These are phyloP conservation scores for Conchocele bisecta DNA, from an alignment of 2,888 invertebrate genomes.

Conservation along the genomic window DNA sequence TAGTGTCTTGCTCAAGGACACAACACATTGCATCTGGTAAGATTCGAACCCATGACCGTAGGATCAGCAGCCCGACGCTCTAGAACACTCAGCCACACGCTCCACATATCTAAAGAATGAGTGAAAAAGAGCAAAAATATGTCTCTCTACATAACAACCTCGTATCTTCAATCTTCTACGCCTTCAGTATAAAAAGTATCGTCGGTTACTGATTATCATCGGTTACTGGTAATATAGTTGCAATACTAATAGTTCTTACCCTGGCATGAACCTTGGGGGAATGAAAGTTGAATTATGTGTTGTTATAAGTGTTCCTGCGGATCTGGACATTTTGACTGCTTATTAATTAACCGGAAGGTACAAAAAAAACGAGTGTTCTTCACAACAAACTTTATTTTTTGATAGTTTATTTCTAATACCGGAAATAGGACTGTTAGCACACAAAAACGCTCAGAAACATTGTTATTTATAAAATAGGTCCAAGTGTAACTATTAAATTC, in stretches of 20 bases:
- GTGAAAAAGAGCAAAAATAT: too few species aligned
- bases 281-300: slow-evolving; percentile 82
- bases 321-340: slow-evolving; percentile 76
- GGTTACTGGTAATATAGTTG: too few species aligned
- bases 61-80: too few species aligned
- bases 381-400: slow-evolving; percentile 1
- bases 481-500: too few species aligned
- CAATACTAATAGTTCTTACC: too few species aligned
- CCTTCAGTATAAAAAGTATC: too few species aligned
- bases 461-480: neutral
- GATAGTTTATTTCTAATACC: slow-evolving; percentile 20
- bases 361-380: neutral
- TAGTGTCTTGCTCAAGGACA: too few species aligned
- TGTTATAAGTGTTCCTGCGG: slow-evolving; percentile 82
- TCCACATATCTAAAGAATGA: neutral
- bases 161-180: too few species aligned
- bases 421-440: slow-evolving; percentile 48
- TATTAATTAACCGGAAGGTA: neutral
- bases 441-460: slow-evolving; percentile 30
- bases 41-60: neutral
- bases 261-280: slow-evolving; percentile 82
- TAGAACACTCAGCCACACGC: too few species aligned
- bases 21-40: neutral
- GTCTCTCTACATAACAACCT: too few species aligned
- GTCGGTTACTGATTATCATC: too few species aligned